phyloP scores from a whole-genome alignment of 1,140 invertebrate genomes.

The Drosophila pallidifrons region DNA sequence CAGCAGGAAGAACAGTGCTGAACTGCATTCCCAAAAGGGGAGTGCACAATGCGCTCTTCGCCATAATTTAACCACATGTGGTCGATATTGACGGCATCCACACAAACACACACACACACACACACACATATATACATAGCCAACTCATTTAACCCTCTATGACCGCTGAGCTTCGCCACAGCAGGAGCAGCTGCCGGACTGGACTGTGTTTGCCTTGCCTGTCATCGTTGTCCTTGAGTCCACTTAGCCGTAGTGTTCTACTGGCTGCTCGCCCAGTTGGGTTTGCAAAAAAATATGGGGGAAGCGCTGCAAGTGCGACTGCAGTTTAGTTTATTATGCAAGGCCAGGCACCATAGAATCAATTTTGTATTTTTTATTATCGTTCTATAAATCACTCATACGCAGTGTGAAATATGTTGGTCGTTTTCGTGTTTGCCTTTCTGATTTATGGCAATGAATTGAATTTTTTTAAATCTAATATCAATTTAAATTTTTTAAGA shows the following conservation, averaged over 20 bases:
- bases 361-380: slow-evolving; percentile 56
- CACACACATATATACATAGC: slow-evolving; percentile 17
- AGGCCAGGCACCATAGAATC: slow-evolving; percentile 64
- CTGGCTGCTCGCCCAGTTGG: slow-evolving; percentile 41
- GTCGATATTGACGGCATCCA: slow-evolving; percentile 67
- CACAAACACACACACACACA: slow-evolving; percentile 38
- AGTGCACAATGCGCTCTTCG: slow-evolving; percentile 27
- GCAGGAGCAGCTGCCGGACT: slow-evolving; percentile 25
- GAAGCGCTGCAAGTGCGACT: slow-evolving; percentile 13
- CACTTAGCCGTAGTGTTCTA: slow-evolving; percentile 2
- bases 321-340: slow-evolving; percentile 69
- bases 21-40: slow-evolving; percentile 25
- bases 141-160: slow-evolving; percentile 76
- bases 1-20: slow-evolving; percentile 1
- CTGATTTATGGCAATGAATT: slow-evolving; percentile 66
- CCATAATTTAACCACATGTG: slow-evolving; percentile 83
- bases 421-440: slow-evolving; percentile 34
- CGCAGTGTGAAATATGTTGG: slow-evolving; percentile 61
- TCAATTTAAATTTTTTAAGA: slow-evolving; percentile 30
- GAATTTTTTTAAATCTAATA: slow-evolving; percentile 47
- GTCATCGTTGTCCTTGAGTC: slow-evolving; percentile 48
- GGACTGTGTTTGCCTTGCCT: slow-evolving; percentile 27
- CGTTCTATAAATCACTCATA: slow-evolving; percentile 77
- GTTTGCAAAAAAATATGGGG: slow-evolving; percentile 61
- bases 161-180: slow-evolving; percentile 54